Evolutionary conservation across 2,113 vertebrate genomes (phyloP), one percentile per base, ranked within the genome.

Genomic region (Odontesthes bonariensis): DNA sequence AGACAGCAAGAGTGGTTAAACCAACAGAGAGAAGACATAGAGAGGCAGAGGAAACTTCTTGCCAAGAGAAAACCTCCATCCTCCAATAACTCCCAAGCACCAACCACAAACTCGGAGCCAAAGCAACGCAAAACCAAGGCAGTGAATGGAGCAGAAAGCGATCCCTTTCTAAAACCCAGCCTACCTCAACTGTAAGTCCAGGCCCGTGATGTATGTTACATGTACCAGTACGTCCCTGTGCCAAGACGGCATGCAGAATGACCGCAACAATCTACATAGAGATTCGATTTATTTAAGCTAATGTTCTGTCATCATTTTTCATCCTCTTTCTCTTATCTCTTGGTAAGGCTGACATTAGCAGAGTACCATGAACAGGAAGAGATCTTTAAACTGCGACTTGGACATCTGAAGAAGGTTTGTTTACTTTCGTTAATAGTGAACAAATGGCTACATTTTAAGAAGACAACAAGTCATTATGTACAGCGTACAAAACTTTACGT

Each of bases 281-380:
- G 5, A 8, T 17, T 1, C 5, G 31, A 2, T 66, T 66, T 4
- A 44, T 44, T 44, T 8, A 49, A 14, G 8, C 56, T 14, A 44
- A 47, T 65, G 6, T 9, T 55, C 75, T 83, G 7, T 69, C 13
- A 51, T 1, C 46, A 44, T 44, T 44, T 44, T 13, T 3, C 3
- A 7, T 1, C 11, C 1, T 32, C 1, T 83, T 12, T 73, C 19
- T 78, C 27, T 78, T 16, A 60, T 11, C 19, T 63, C 17, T 52
- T 76, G 54, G 5, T 69, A 92, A 99, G 98, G 93, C 95, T 99
- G 88, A 98, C 98, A 67, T 89, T 98, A 92, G 97, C 98, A 79
- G 98, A 99, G 86, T 99, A 99, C 91, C 98, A 99, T 1, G 98
- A 99, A 89, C 98, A 99, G 91, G 98, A 99, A 92, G 98, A 99